Conservation (phyloP, 2,113 vertebrate genomes). For the Ictidomys tridecemlineatus region DNA sequence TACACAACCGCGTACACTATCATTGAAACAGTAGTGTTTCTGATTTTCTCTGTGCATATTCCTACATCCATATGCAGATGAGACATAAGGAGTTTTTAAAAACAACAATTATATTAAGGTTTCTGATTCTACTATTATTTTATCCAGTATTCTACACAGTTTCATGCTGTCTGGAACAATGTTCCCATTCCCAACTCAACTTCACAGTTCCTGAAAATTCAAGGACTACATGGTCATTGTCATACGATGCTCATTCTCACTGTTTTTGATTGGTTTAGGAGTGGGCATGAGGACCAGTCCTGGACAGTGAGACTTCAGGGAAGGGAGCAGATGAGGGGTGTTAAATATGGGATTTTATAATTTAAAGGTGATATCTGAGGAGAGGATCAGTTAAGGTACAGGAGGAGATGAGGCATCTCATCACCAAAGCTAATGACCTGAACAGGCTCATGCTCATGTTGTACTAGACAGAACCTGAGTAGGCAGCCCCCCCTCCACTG, state of each 20-base stretch:
- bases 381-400: background rate
- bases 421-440: background rate
- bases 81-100: background rate
- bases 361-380: background rate
- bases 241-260: background rate
- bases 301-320: background rate
- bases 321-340: rapidly evolving
- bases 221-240: background rate
- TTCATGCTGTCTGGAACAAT: background rate
- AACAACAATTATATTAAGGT: background rate
- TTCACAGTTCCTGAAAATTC: background rate
- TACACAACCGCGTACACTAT: background rate
- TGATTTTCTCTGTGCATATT: rapidly evolving
- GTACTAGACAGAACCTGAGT: background rate
- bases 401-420: background rate
- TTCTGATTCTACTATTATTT: background rate
- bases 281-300: no score
- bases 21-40: background rate
- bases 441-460: background rate
- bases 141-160: background rate
- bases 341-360: background rate
- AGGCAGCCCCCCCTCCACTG: background rate
- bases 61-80: rapidly evolving
- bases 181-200: background rate
- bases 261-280: background rate